phyloP scores from a whole-genome alignment of 2,888 invertebrate species.

The Tromatobia lineatoria region DNA sequence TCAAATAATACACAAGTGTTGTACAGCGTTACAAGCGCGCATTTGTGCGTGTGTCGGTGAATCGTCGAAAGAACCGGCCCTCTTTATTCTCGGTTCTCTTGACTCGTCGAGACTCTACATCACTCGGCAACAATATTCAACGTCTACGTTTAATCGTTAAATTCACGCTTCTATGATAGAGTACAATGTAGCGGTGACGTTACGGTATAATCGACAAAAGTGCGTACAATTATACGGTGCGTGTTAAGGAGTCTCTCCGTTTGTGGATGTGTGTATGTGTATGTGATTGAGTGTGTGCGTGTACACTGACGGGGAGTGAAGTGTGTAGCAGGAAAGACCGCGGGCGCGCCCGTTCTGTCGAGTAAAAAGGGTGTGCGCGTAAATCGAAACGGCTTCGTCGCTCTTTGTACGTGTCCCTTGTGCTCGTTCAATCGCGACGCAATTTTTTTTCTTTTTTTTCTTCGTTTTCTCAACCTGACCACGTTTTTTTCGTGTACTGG shows the following conservation, averaged over 20 bases:
- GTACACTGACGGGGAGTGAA: constrained; percentile 11
- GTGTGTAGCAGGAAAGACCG: constrained; percentile 44
- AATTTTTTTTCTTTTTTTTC: not conserved
- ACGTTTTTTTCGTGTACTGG: not conserved
- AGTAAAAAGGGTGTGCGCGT: constrained; percentile 65
- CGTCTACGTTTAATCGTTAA: constrained; percentile 40
- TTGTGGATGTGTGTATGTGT: constrained; percentile 53
- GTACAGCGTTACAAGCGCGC: not conserved
- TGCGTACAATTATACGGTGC: constrained; percentile 9
- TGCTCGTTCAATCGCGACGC: not conserved
- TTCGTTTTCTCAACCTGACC: not conserved
- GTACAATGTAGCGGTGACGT: constrained; percentile 15
- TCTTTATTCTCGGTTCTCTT: constrained; percentile 24
- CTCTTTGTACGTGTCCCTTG: not conserved
- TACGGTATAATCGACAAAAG: constrained; percentile 9
- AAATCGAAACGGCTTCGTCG: constrained; percentile 46
- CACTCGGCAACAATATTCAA: not conserved
- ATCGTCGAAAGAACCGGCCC: constrained; percentile 56
- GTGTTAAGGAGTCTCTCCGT: constrained; percentile 36
- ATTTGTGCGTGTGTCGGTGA: constrained; percentile 22
- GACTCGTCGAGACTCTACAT: constrained; percentile 25
- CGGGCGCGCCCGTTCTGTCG: constrained; percentile 63
- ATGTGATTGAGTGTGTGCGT: not conserved
- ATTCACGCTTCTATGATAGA: constrained; percentile 15
- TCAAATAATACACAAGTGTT: constrained; percentile 28